These are phyloP conservation scores for Bradypodion pumilum DNA, from an alignment of 2,797 vertebrate genomes.

Conservation along the genomic window DNA sequence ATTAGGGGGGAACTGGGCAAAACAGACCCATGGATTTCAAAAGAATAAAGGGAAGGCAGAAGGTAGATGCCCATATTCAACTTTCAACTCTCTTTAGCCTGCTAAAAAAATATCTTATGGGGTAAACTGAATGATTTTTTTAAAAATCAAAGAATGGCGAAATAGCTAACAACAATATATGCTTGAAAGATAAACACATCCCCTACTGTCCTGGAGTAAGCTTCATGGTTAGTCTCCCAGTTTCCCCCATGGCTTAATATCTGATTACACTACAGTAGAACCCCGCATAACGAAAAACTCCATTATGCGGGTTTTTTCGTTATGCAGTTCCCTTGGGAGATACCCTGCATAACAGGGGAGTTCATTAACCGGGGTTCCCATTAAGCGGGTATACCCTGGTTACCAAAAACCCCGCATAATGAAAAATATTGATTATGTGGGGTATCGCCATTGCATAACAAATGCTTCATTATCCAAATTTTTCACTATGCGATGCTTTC, in stretches of 20 bases:
- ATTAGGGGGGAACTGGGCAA: conserved; percentile 41
- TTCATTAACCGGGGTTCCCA: no score
- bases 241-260: neutral
- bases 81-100: neutral
- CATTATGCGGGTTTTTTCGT: no score
- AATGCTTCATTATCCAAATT: no score
- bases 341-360: no score
- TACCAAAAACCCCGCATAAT: no score
- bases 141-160: neutral
- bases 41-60: conserved; percentile 33
- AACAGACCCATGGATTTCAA: conserved; percentile 46
- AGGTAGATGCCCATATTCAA: conserved; percentile 31
- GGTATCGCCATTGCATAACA: no score
- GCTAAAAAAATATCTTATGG: conserved; percentile 5
- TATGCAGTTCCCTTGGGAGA: no score
- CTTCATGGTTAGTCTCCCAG: neutral
- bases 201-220: neutral
- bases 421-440: no score
- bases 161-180: fast-evolving
- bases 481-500: no score
- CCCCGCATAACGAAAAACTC: no score
- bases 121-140: neutral
- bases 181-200: fast-evolving
- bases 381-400: no score
- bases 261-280: no score